Percentiles rank a stretch among this genome's conserved stretches.
Evolutionary conservation across 2,113 vertebrate species (phyloP).

Genomic region (Tringa solitaria): DNA sequence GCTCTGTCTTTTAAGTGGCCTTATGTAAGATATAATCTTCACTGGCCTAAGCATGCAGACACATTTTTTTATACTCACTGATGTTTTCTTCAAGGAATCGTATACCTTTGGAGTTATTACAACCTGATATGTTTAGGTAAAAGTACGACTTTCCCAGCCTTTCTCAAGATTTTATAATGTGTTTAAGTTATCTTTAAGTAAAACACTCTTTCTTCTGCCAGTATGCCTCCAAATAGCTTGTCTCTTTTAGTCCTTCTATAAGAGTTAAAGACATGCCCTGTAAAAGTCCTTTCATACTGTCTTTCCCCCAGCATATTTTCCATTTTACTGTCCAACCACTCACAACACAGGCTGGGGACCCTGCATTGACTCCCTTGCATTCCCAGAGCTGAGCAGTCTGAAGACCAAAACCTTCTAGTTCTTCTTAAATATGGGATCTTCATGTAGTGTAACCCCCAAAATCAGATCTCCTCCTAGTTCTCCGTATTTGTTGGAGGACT

Average conservation of each 20-base stretch:
- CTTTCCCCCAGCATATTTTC: neutral
- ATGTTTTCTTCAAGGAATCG: neutral
- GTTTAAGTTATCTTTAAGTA: neutral
- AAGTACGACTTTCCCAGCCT: neutral
- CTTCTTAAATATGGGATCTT: neutral
- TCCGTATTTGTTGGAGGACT: neutral
- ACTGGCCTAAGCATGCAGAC: neutral
- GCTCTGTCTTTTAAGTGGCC: constrained; percentile 19
- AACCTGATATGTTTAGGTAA: neutral
- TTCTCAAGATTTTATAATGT: neutral
- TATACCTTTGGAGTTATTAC: neutral
- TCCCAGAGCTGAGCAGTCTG: neutral
- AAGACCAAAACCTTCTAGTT: neutral
- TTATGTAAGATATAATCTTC: neutral
- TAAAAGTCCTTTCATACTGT: neutral
- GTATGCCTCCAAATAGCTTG: neutral
- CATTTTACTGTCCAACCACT: neutral
- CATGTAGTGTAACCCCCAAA: neutral
- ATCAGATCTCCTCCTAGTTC: neutral
- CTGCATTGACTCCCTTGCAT: neutral
- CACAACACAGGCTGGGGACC: neutral
- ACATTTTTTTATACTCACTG: neutral
- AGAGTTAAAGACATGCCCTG: neutral
- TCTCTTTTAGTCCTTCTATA: neutral
- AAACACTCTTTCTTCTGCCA: neutral